phyloP scores from a whole-genome alignment of 1,140 invertebrate genomes.

The Trachelipus rathkii region DNA sequence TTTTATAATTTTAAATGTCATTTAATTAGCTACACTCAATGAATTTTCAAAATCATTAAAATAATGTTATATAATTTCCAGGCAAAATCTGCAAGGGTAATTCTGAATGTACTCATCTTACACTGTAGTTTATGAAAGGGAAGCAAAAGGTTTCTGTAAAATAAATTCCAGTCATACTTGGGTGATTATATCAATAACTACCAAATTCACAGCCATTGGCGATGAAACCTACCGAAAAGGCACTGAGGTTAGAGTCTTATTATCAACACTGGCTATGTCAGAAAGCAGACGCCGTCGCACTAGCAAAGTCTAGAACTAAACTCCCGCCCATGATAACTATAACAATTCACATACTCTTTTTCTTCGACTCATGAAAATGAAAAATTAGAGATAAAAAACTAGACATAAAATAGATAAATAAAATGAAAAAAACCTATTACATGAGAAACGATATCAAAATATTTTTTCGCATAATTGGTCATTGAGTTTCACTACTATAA shows the following conservation, averaged over 20 bases:
- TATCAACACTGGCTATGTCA: slow-evolving; percentile 1
- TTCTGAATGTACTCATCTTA: no score
- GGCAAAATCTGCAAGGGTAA: no score
- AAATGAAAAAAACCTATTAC: neutral
- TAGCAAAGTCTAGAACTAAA: neutral
- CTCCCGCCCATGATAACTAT: neutral
- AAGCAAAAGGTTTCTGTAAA: no score
- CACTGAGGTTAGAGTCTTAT: neutral
- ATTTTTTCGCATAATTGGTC: no score
- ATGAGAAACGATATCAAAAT: slow-evolving; percentile 3
- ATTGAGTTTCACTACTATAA: no score
- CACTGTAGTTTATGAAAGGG: no score
- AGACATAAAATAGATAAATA: no score
- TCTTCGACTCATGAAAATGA: neutral
- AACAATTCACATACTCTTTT: neutral
- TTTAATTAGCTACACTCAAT: no score
- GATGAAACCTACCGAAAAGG: slow-evolving; percentile 3
- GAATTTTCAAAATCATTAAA: no score
- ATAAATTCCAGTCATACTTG: neutral
- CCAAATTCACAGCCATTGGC: slow-evolving; percentile 4
- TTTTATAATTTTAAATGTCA: no score
- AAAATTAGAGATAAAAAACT: no score
- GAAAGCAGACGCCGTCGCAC: neutral
- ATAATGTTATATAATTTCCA: no score
- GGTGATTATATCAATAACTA: neutral